Base-by-base conservation (phyloP, 2,113 vertebrate genomes). In the Choloepus hoffmanni region DNA sequence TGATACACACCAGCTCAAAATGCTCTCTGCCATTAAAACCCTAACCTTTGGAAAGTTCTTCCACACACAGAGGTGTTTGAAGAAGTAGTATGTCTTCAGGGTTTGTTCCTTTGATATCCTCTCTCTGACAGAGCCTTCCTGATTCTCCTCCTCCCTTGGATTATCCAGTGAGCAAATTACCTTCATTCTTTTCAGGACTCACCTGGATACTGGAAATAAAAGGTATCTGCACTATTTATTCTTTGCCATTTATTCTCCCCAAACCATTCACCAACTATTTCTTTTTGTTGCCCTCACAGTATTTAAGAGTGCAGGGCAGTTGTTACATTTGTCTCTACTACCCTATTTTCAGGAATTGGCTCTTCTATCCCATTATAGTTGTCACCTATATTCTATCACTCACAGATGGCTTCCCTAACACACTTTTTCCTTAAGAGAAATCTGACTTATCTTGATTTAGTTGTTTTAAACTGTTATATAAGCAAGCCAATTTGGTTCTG, bases 401-500 rank as follows among this genome's bases (percentile, higher is more conserved):
- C 85, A 14, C 23, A 87, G 48, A 88, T 83, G n/a, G 30, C 26
- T 87, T 73, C 15, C 92, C 48, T 40, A 93, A 48, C 63, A 85
- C 0, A 28, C 16, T 24, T 92, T 92, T 79, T 55, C 36, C 30
- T 77, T 85, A 70, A 84, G 19, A 91, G 40, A n/a, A 96, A 97
- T 53, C 90, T 95, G 68, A 18, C 90, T 95, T 62, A 45, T 33
- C 85, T 90, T 79, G 92, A 92, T 16, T 93, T 78, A 84, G 88
- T 93, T 48, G 13, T 94, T 97, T 96, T 78, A 43, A 95, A 96
- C 97, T 83, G 81, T 93, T 92, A 70, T 10, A 95, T 85, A 76
- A 97, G 92, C 62, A 62, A 70, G 78, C 97, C 90, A 88, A 73
- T 90, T 96, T 90, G 85, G 73, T 93, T 96, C 94, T 96, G 84